These are phyloP conservation scores for Tyto alba DNA, from an alignment of 2,113 vertebrate genomes.

Conservation along the genomic window DNA sequence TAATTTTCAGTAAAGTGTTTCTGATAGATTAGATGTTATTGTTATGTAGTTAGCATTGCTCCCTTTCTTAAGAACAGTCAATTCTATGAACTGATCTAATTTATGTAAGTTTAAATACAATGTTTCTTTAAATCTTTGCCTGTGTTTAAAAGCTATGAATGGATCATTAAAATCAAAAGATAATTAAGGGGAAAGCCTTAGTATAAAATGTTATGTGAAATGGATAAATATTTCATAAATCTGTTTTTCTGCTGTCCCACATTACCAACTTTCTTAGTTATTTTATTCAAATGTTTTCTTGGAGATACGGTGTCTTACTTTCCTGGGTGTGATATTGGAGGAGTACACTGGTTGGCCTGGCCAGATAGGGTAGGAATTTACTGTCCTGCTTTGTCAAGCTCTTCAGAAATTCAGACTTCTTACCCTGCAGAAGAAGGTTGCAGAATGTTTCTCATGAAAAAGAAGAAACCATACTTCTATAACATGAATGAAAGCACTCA, in stretches of 20 bases:
- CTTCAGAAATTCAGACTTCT: not conserved
- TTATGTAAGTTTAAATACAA: not conserved
- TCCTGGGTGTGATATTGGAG: not conserved
- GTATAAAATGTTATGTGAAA: not conserved
- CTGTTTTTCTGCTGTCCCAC: not conserved
- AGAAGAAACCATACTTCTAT: not conserved
- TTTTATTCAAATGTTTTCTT: not conserved
- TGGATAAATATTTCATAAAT: not conserved
- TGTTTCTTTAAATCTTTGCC: not conserved
- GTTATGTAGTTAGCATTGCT: not conserved
- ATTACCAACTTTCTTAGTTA: not conserved
- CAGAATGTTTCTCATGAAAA: not conserved
- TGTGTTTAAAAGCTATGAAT: not conserved
- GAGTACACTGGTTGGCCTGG: not conserved
- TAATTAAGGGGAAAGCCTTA: not conserved
- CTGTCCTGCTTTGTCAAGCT: not conserved
- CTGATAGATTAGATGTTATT: not conserved
- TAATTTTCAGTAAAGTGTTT: not conserved
- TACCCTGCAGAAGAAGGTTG: not conserved
- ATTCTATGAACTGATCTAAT: not conserved
- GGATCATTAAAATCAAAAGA: not conserved
- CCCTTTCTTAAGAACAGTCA: not conserved
- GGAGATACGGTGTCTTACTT: not conserved
- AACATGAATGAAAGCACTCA: not conserved
- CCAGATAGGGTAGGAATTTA: not conserved